Base-by-base conservation (phyloP, 2,113 vertebrate species). In the Caloenas nicobarica region DNA sequence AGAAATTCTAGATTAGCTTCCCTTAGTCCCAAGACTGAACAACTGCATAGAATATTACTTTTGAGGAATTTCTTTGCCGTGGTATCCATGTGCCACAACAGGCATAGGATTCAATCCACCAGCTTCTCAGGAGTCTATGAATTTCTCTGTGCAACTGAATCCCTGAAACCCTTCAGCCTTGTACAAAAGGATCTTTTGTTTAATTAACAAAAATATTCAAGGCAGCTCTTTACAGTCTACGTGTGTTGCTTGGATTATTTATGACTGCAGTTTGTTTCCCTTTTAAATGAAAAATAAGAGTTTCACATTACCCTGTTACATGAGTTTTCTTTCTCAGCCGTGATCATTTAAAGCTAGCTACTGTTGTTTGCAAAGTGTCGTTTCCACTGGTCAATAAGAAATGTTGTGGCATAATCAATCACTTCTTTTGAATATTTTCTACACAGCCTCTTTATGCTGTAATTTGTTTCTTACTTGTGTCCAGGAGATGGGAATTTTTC, bases 161-260 rank as follows among this genome's bases (percentile, higher is more conserved):
- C 56, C 58, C 46, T 70, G 42, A 71, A 82, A 62, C 28, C 46
- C 25, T 42, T 34, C 22, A 36, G 36, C 7, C 11, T 42, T 61
- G 15, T 79, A 11, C 18, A 77, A 54, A 80, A 81, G 31, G 26
- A 29, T 74, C 4, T 61, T 54, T 68, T 74, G 33, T 61, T 97
- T 83, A 77, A 58, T 54, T 54, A 84, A 84, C 54, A 81, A 50
- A 95, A 92, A 48, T 38, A 87, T 38, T 95, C 61, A 84, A 78
- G 91, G 93, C 91, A 93, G 87, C 88, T 94, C 85, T 79, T 93
- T 14, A 81, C 34, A 51, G 17, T 86, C 82, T 34, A 53, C 81
- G 68, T 4, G 0, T 62, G 23, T 53, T 61, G 70, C 70, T 94
- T 96, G 36, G 73, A 34, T 76, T 92, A 25, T 89, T 94, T 71